Percentiles rank a stretch among this genome's conserved stretches.
Conservation (phyloP, 2,797 vertebrate species). For the Petrocephalus schoutedeni region DNA sequence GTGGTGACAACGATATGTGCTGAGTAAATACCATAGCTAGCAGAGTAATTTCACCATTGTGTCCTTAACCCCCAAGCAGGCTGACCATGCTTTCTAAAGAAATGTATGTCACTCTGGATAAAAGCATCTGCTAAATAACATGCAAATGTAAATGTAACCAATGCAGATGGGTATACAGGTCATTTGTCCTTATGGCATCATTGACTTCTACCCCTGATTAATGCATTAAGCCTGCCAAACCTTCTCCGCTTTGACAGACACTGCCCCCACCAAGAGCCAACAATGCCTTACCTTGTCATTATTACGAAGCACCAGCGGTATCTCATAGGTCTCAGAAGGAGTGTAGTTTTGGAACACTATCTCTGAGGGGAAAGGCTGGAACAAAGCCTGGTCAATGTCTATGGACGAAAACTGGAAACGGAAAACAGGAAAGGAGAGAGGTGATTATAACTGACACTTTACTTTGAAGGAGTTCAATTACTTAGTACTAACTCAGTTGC, state of each 20-base stretch:
- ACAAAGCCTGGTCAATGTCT: constrained; percentile 64
- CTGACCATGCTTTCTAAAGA: not conserved
- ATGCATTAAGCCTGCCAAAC: not conserved
- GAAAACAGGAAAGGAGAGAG: constrained; percentile 28
- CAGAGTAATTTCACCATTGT: not conserved
- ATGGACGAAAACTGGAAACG: constrained; percentile 56
- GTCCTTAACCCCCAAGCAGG: not conserved
- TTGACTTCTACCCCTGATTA: not conserved
- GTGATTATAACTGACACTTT: not conserved
- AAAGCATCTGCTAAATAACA: not conserved
- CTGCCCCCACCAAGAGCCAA: not conserved
- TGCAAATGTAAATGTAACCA: not conserved
- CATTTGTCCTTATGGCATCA: not conserved
- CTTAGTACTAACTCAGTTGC: not conserved
- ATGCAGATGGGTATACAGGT: not conserved
- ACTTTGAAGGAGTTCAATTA: not conserved
- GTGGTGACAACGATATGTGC: not conserved
- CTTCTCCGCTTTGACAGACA: not conserved
- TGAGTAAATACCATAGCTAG: not conserved
- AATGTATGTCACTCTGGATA: not conserved
- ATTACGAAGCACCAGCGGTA: constrained; percentile 70
- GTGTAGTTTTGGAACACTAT: constrained; percentile 76
- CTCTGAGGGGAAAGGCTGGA: constrained; percentile 78
- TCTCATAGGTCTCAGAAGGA: constrained; percentile 65
- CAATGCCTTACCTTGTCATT: constrained; percentile 66